Percentiles rank a stretch among this genome's conserved stretches.
Evolutionary conservation across 2,888 invertebrate species (phyloP).

Genomic region (Erebia palarica): DNA sequence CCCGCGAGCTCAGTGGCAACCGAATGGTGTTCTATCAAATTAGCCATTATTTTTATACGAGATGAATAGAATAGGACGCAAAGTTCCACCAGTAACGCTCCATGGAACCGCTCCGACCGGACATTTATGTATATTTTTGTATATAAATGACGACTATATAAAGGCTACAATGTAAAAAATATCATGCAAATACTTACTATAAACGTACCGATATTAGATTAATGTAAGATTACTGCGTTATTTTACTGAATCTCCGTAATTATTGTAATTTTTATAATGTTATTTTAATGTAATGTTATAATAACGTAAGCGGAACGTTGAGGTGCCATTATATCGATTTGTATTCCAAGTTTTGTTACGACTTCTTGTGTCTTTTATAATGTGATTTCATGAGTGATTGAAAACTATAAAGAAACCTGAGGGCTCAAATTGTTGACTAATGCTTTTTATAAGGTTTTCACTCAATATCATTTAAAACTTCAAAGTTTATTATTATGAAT

Average conservation of each 20-base stretch:
- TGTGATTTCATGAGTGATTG: slow-evolving; percentile 24
- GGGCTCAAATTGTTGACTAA: slow-evolving; percentile 29
- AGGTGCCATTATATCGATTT: slow-evolving; percentile 80
- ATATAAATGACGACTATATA: slow-evolving; percentile 74
- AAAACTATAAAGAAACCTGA: slow-evolving; percentile 22
- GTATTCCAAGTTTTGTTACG: slow-evolving; percentile 66
- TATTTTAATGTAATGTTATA: slow-evolving; percentile 70
- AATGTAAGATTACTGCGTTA: slow-evolving; percentile 59
- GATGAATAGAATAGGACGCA: slow-evolving; percentile 45
- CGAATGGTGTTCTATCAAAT: slow-evolving; percentile 51
- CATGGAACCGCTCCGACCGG: slow-evolving; percentile 53
- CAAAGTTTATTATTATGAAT: slow-evolving; percentile 25
- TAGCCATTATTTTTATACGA: slow-evolving; percentile 71
- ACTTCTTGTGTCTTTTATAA: slow-evolving; percentile 44
- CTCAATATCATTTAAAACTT: slow-evolving; percentile 25
- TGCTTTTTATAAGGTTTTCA: slow-evolving; percentile 19
- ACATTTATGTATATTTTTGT: slow-evolving; percentile 81
- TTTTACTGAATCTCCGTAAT: slow-evolving; percentile 78
- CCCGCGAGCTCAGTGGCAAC: slow-evolving; percentile 32
- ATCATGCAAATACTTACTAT: slow-evolving; percentile 62
- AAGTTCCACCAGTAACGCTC: slow-evolving; percentile 43
- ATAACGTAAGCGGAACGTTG: slow-evolving; percentile 72
- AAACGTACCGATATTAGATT: slow-evolving; percentile 61
- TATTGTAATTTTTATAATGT: slow-evolving; percentile 74
- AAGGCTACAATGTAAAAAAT: slow-evolving; percentile 69